Conservation (phyloP, 2,888 invertebrate species). For the Julus scandinavius region DNA sequence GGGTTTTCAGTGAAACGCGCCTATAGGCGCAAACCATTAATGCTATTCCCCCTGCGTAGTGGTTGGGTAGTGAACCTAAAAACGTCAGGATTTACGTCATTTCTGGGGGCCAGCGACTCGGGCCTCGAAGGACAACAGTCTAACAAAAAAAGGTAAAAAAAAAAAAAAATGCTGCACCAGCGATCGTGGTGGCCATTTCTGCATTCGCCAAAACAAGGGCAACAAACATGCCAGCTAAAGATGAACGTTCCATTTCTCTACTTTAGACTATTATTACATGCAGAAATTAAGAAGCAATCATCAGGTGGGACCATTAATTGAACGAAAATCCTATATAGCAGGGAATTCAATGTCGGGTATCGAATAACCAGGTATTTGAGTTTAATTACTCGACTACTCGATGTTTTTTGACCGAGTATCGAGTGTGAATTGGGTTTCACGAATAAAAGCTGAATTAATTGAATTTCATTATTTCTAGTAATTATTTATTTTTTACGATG, state of each 20-base stretch:
- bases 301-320: background rate
- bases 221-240: conserved; percentile 4
- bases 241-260: background rate
- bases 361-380: too few species aligned
- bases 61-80: conserved; percentile 21
- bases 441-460: too few species aligned
- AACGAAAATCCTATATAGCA: too few species aligned
- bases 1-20: conserved; percentile 27
- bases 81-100: conserved; percentile 33
- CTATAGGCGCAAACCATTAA: conserved; percentile 21
- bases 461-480: too few species aligned
- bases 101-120: conserved; percentile 13
- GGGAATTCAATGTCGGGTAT: too few species aligned
- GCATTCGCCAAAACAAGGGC: background rate
- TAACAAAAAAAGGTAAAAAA: background rate
- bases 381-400: too few species aligned
- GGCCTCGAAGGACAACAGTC: background rate
- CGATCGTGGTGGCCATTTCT: conserved; percentile 9
- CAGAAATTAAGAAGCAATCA: background rate
- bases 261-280: background rate
- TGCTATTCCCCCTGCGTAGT: conserved; percentile 14
- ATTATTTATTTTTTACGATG: too few species aligned
- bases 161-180: background rate
- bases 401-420: too few species aligned
- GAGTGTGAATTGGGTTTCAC: too few species aligned